Conservation (phyloP, 2,113 vertebrate species). For the Taurulus bubalis region DNA sequence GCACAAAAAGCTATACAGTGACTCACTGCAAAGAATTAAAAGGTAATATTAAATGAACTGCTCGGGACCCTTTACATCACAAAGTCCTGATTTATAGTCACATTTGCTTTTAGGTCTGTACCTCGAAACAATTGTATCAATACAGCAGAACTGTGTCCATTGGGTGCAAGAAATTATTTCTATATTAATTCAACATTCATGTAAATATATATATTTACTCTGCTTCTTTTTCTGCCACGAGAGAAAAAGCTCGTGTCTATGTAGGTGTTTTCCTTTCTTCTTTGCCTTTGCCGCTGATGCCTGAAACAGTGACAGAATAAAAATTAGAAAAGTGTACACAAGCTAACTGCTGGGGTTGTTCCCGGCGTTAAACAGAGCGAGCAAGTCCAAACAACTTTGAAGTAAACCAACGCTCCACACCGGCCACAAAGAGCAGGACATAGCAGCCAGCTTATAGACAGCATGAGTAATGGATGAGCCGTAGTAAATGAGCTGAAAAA, state of each 20-base stretch:
- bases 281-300: slow-evolving; percentile 89
- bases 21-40: neutral
- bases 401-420: neutral
- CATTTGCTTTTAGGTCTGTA: neutral
- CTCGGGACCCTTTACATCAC: neutral
- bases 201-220: slow-evolving; percentile 79
- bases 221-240: slow-evolving; percentile 94
- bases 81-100: neutral
- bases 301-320: slow-evolving; percentile 70
- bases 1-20: neutral
- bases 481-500: too few species aligned
- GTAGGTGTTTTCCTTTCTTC: slow-evolving; percentile 89
- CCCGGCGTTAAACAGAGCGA: neutral
- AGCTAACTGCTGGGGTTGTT: neutral
- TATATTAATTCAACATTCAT: neutral
- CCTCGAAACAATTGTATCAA: neutral
- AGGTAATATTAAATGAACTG: neutral
- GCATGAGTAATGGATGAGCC: neutral
- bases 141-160: neutral
- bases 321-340: neutral
- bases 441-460: neutral
- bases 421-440: neutral
- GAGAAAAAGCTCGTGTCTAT: slow-evolving; percentile 84
- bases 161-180: neutral
- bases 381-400: neutral